Base-by-base conservation (phyloP, 2,797 vertebrate species). In the Amphiprion clarkii region DNA sequence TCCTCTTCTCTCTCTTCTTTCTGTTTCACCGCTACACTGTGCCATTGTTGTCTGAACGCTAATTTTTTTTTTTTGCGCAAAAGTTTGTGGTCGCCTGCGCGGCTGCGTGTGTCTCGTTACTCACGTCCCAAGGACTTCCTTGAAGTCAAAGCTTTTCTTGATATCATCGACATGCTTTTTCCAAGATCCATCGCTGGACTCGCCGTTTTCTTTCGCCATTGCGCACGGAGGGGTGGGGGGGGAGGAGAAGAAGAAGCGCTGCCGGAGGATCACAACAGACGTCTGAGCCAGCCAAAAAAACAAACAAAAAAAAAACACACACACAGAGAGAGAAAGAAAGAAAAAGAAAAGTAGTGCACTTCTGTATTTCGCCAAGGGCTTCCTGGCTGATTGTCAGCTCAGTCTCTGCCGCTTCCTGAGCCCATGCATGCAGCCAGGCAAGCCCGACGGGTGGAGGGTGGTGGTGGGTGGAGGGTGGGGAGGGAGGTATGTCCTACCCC, bases 121-220 rank as follows among this genome's bases (percentile, higher is more conserved):
- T 97, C 93, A 99, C 98, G 98, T 99, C 74, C 98, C 98, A 62
- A 99, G 96, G 84, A 98, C 96, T 95, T 99, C 98, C 90, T 97
- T 99, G 94, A 99, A 98, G 89, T 97, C 96, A 85, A 99, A 99
- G 33, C 97, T 96, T 54, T 95, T 95, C 95, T 97, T 97, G 92
- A 99, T 97, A 74, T 99, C 98, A 71, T 97, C 96, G 71, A 97
- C 97, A 60, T 96, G 96, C 90, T 98, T 98, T 74, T 99, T 99
- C 97, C 98, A 98, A n/a, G 97, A 96, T 4, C 90, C 94, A 17
- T 93, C 88, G 88, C 92, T 90, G 84, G 95, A 95, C 93, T 96
- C 96, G 71, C 96, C 97, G 93, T 97, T 96, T 92, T 97, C 97
- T 92, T 95, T 96, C 94, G 97, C 97, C 98, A 98, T 99, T 81